Conservation (phyloP, 2,113 vertebrate species). For the Lethenteron reissneri region DNA sequence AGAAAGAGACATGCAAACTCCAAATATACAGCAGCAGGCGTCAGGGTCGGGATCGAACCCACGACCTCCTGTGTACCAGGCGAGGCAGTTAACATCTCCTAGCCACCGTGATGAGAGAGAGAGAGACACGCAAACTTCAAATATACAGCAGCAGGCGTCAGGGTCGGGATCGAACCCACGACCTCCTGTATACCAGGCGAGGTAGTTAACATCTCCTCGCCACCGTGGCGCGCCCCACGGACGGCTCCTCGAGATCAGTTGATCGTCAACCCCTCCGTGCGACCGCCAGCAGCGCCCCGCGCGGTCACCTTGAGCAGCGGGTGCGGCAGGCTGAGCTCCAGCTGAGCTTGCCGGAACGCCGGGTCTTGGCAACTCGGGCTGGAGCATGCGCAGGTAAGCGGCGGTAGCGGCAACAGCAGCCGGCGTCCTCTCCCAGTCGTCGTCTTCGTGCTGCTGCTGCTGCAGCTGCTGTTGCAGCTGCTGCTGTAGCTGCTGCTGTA, state of each 20-base stretch:
- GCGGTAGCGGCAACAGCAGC: too few species aligned
- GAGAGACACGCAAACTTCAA: background rate
- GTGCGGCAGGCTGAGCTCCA: conserved; percentile 68
- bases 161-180: background rate
- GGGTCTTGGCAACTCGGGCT: conserved; percentile 23
- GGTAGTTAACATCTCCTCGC: background rate
- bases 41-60: too few species aligned
- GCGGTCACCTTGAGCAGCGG: conserved; percentile 52
- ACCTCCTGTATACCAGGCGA: background rate
- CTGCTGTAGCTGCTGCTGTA: too few species aligned
- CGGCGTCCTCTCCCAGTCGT: too few species aligned
- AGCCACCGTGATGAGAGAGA: background rate
- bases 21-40: too few species aligned
- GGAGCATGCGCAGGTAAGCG: too few species aligned
- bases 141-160: background rate
- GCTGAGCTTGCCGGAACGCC: conserved; percentile 50
- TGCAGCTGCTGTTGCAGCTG: too few species aligned
- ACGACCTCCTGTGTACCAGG: too few species aligned
- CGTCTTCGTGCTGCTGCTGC: too few species aligned
- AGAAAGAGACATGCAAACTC: too few species aligned
- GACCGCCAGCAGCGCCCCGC: background rate
- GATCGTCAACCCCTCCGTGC: too few species aligned
- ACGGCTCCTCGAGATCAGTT: background rate
- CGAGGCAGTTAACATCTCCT: too few species aligned
- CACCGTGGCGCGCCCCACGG: background rate